These are phyloP conservation scores for Siphlonurus alternatus DNA, from an alignment of 2,888 invertebrate genomes.

Conservation along the genomic window DNA sequence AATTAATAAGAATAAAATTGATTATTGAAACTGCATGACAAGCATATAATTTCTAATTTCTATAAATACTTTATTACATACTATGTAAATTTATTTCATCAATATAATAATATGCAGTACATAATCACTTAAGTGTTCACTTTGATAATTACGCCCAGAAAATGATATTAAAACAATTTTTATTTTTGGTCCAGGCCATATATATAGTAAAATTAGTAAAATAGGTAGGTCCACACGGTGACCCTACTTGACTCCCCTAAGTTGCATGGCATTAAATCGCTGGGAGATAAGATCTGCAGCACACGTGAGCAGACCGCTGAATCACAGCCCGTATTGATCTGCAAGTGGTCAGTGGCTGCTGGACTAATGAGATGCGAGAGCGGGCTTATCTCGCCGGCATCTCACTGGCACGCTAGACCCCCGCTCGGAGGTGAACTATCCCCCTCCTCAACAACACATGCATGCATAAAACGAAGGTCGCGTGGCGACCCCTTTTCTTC, in stretches of 20 bases:
- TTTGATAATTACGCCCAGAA: too few relatives aligned
- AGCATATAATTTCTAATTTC: too few relatives aligned
- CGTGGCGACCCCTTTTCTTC: slow-evolving; percentile 12
- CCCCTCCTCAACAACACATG: background rate
- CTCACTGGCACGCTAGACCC: background rate
- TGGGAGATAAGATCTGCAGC: background rate
- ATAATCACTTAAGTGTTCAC: too few relatives aligned
- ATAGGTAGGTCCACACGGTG: too few relatives aligned
- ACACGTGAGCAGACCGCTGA: background rate
- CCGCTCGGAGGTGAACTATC: background rate
- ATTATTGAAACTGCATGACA: too few relatives aligned
- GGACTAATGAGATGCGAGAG: background rate
- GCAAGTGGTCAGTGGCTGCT: background rate
- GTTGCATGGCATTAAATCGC: slow-evolving; percentile 3
- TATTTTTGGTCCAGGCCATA: too few relatives aligned
- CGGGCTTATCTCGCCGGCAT: background rate
- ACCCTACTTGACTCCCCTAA: background rate
- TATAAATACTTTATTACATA: too few relatives aligned
- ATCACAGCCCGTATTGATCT: background rate
- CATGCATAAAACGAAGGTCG: slow-evolving; percentile 13
- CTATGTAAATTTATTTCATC: too few relatives aligned
- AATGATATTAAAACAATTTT: too few relatives aligned
- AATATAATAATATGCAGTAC: too few relatives aligned
- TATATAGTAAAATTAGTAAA: too few relatives aligned
- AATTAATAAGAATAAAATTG: too few relatives aligned